Conservation (phyloP, 2,113 vertebrate species). For the Carassius carassius region DNA sequence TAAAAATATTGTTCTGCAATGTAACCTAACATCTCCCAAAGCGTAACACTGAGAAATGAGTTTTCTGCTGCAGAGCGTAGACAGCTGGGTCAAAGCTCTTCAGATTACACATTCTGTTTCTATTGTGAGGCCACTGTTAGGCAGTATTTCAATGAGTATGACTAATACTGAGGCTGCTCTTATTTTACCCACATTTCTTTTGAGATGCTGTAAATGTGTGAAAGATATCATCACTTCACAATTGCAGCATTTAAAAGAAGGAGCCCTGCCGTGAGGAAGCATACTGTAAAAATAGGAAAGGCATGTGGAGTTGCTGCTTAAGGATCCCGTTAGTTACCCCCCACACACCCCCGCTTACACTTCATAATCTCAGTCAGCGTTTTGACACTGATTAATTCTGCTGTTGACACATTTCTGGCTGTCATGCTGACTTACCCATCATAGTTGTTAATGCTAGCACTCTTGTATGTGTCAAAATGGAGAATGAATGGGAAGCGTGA, state of each 20-base stretch:
- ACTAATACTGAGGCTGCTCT: slow-evolving; percentile 25
- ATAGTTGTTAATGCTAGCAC: slow-evolving; percentile 48
- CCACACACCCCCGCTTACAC: slow-evolving; percentile 13
- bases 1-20: not conserved
- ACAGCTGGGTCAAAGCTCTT: slow-evolving; percentile 25
- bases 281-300: slow-evolving; percentile 30
- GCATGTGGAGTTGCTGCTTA: slow-evolving; percentile 5
- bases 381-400: slow-evolving; percentile 68
- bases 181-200: slow-evolving; percentile 26
- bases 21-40: not conserved
- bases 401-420: slow-evolving; percentile 66
- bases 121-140: not conserved
- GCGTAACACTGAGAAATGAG: not conserved
- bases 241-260: slow-evolving; percentile 25
- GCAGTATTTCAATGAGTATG: slow-evolving; percentile 17
- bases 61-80: not conserved
- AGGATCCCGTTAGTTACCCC: slow-evolving; percentile 26
- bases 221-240: slow-evolving; percentile 30
- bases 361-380: slow-evolving; percentile 56
- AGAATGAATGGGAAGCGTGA: slow-evolving; percentile 63
- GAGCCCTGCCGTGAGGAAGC: not conserved
- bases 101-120: slow-evolving; percentile 8
- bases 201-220: not conserved
- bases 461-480: slow-evolving; percentile 60
- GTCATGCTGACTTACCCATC: slow-evolving; percentile 54